These are phyloP conservation scores for Geococcyx californianus DNA, from an alignment of 2,113 vertebrate species.

Conservation along the genomic window DNA sequence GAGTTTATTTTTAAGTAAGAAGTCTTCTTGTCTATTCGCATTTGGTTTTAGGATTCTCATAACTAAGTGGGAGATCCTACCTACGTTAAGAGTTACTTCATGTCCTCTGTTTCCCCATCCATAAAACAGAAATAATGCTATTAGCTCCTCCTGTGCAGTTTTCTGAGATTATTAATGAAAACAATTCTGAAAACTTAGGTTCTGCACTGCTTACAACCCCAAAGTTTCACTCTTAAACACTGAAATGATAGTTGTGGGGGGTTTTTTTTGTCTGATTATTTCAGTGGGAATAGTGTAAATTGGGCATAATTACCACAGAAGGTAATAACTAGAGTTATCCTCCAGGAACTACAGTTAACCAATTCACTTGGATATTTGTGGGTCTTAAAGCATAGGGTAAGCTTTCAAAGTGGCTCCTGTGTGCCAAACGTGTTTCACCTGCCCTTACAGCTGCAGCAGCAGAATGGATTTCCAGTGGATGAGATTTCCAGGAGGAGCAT, in stretches of 20 bases:
- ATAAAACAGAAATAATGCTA: not conserved
- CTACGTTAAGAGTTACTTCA: not conserved
- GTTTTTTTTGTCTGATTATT: not conserved
- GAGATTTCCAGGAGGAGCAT: not conserved
- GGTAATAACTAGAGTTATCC: not conserved
- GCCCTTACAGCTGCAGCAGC: not conserved
- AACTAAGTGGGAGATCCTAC: not conserved
- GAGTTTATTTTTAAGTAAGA: not conserved
- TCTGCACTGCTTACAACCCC: not conserved
- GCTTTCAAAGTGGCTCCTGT: not conserved
- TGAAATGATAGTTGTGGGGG: not conserved
- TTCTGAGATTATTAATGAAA: not conserved
- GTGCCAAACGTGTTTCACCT: not conserved
- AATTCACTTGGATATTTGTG: not conserved
- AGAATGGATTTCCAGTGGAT: not conserved
- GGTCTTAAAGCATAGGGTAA: not conserved
- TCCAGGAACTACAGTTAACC: not conserved
- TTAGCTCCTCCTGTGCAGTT: not conserved
- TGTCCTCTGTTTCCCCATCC: not conserved
- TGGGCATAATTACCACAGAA: not conserved
- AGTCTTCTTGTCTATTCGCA: not conserved
- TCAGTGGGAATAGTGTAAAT: not conserved
- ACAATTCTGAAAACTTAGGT: not conserved
- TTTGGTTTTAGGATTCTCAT: not conserved
- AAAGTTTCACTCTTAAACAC: not conserved